Evolutionary conservation across 2,888 invertebrate genomes (phyloP).

Genomic region (Drosophila affinis): DNA sequence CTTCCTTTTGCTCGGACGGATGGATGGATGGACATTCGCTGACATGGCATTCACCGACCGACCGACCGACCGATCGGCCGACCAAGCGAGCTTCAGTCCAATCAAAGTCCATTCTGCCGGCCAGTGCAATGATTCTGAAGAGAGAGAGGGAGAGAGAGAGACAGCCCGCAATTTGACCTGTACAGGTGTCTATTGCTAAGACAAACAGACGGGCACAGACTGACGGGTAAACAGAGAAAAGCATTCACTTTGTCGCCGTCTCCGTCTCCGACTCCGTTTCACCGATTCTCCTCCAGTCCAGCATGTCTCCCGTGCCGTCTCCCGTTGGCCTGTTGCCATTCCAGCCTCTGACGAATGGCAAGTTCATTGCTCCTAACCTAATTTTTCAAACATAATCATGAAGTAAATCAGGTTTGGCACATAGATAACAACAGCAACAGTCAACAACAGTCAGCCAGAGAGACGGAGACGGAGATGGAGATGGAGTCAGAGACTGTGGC

Average conservation of each 20-base stretch:
- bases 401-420: slow-evolving; percentile 78
- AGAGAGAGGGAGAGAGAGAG: slow-evolving; percentile 51
- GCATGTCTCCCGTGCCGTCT: slow-evolving; percentile 1
- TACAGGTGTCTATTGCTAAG: slow-evolving; percentile 72
- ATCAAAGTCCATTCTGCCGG: slow-evolving; percentile 38
- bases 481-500: slow-evolving; percentile 21
- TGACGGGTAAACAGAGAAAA: slow-evolving; percentile 37
- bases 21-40: no score
- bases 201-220: slow-evolving; percentile 53
- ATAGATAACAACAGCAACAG: slow-evolving; percentile 68
- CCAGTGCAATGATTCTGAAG: slow-evolving; percentile 47
- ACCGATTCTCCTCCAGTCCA: background rate
- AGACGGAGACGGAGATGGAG: slow-evolving; percentile 34
- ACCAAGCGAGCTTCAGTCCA: slow-evolving; percentile 12
- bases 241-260: slow-evolving; percentile 43
- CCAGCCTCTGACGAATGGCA: slow-evolving; percentile 68
- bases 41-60: slow-evolving; percentile 14
- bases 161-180: slow-evolving; percentile 50
- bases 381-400: slow-evolving; percentile 82
- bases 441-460: slow-evolving; percentile 20
- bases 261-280: slow-evolving; percentile 19
- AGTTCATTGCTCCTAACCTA: slow-evolving; percentile 83
- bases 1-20: background rate
- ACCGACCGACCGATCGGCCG: slow-evolving; percentile 10
- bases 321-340: slow-evolving; percentile 40